These are phyloP conservation scores for Microctenopoma steveboyesi DNA, from an alignment of 2,797 vertebrate genomes.

Conservation along the genomic window DNA sequence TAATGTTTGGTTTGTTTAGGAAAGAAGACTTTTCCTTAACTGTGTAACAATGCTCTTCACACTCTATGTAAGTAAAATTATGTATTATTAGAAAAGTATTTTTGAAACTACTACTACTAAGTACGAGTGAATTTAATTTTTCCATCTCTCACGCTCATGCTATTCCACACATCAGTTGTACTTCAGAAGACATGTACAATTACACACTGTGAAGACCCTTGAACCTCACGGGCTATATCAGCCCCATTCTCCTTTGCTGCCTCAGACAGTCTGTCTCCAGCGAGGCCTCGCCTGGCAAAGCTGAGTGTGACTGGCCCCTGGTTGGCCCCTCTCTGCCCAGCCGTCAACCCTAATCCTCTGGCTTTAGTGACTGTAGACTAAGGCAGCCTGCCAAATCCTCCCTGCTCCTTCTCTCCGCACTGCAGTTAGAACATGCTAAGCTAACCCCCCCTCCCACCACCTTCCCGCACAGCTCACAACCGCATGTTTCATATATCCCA, in stretches of 20 bases:
- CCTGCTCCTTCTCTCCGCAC: constrained; percentile 58
- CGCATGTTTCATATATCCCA: constrained; percentile 65
- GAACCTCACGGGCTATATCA: constrained; percentile 61
- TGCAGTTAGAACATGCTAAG: constrained; percentile 75
- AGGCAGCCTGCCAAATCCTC: constrained; percentile 78
- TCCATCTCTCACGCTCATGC: not conserved
- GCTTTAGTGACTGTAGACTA: constrained; percentile 77
- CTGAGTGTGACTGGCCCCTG: constrained; percentile 72
- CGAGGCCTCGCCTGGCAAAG: constrained; percentile 72
- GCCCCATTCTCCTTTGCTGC: constrained; percentile 54
- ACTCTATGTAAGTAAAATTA: not conserved
- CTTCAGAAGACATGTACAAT: constrained; percentile 20
- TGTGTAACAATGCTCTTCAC: not conserved
- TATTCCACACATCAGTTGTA: constrained; percentile 37
- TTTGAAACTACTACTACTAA: not conserved
- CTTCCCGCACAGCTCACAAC: constrained; percentile 38
- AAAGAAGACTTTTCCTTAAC: not conserved
- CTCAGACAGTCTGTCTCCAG: constrained; percentile 82
- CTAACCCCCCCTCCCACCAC: constrained; percentile 40
- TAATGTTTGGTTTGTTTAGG: not conserved
- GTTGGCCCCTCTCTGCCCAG: constrained; percentile 78
- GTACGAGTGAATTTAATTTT: too few relatives aligned
- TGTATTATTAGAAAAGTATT: not conserved
- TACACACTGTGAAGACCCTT: constrained; percentile 64
- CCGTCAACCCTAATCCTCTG: constrained; percentile 79